phyloP scores from a whole-genome alignment of 2,888 invertebrate genomes.

The Neria commutata region DNA sequence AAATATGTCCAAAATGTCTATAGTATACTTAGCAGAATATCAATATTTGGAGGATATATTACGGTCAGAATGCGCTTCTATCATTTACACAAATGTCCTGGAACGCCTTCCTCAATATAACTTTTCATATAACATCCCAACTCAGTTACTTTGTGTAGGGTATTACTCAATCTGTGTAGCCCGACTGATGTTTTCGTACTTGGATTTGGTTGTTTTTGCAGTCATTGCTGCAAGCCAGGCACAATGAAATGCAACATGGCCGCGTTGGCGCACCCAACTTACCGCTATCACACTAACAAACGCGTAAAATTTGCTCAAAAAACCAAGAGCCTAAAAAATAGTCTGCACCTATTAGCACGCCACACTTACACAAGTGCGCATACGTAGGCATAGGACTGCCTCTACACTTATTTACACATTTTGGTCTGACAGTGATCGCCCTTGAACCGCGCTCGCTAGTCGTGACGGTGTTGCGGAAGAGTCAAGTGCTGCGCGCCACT shows the following conservation, averaged over 20 bases:
- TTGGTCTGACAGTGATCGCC: slow-evolving; percentile 22
- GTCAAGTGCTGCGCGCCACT: neutral
- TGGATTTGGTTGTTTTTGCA: no score
- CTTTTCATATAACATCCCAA: no score
- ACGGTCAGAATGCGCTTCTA: no score
- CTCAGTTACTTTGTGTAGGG: no score
- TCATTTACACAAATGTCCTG: no score
- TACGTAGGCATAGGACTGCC: neutral
- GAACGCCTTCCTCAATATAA: no score
- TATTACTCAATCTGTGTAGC: no score
- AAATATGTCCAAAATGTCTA: no score
- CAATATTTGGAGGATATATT: no score
- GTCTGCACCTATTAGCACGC: neutral
- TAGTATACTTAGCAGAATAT: no score
- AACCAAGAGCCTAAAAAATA: neutral
- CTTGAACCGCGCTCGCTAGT: slow-evolving; percentile 23
- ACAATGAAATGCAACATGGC: neutral
- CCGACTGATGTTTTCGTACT: no score
- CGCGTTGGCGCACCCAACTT: slow-evolving; percentile 2
- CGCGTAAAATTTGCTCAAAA: neutral
- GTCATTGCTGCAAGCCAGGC: neutral
- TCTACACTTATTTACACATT: slow-evolving; percentile 18
- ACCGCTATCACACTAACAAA: neutral
- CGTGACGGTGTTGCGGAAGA: no score
- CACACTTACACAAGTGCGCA: neutral